These are phyloP conservation scores for Salvelinus alpinus DNA, from an alignment of 2,113 vertebrate genomes.

Conservation along the genomic window DNA sequence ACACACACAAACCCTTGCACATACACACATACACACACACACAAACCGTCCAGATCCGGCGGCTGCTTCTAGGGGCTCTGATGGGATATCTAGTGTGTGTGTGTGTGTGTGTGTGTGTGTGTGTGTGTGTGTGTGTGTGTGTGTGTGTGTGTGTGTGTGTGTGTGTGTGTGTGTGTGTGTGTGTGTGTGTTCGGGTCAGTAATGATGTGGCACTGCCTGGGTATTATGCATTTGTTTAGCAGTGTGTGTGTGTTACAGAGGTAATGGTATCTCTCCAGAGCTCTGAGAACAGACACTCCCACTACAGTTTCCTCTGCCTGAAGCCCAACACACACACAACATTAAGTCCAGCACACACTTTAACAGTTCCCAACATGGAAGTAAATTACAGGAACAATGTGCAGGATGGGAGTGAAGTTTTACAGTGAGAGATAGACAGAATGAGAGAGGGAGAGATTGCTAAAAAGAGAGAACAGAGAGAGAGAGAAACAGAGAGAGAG, in stretches of 20 bases:
- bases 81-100: slow-evolving; percentile 20
- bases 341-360: slow-evolving; percentile 30
- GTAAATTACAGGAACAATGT: too few species aligned
- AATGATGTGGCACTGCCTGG: too few species aligned
- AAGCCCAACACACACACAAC: slow-evolving; percentile 28
- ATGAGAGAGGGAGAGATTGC: too few species aligned
- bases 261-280: slow-evolving; percentile 73
- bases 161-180: slow-evolving; percentile 4
- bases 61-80: slow-evolving; percentile 30
- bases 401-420: too few species aligned
- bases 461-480: neutral
- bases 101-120: slow-evolving; percentile 4
- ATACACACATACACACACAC: slow-evolving; percentile 9
- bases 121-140: slow-evolving; percentile 14
- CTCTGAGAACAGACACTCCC: slow-evolving; percentile 59
- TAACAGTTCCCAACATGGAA: neutral
- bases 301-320: slow-evolving; percentile 54
- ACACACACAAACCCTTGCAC: neutral
- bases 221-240: too few species aligned
- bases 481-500: slow-evolving; percentile 2
- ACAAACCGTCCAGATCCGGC: slow-evolving; percentile 20
- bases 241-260: slow-evolving; percentile 35
- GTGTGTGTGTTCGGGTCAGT: slow-evolving; percentile 8
- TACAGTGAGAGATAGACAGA: too few species aligned
- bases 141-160: slow-evolving; percentile 20